Base-by-base conservation (phyloP, 2,888 invertebrate genomes). In the Morinoia aosen region DNA sequence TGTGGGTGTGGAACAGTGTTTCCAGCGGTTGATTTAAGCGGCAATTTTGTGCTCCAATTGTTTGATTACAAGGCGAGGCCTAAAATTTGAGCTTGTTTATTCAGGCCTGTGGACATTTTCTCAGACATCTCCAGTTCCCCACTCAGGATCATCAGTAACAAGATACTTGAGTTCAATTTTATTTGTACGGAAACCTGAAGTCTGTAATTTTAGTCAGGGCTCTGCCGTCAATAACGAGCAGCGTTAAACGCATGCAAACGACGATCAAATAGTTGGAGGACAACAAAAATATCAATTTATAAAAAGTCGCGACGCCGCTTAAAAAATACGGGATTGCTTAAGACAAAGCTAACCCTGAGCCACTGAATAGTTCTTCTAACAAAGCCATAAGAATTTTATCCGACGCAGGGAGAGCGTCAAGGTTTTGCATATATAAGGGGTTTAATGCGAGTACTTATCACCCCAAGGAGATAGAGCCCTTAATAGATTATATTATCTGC, bases 381-480 rank as follows among this genome's bases (percentile, higher is more conserved):
- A 76, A 76, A 76, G 76, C 76, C 76, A 76, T 76, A 76, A 76
- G 76, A 76, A 76, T 76, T 76, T 76, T 25, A 76, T 76, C 25
- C 10, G 76, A 76, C 76, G 76, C 76, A 33, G 76, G 76, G 76
- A 76, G 76, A 76, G 76, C 76, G 76, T 33, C 76, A 76, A 76
- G 76, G 76, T 33, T 76, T 76, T 76, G 76, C 76, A 76, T 76
- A 76, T 76, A 76, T 76, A 76, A 76, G 76, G 76, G 76, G 76
- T 33, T 76, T 76, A 76, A 76, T 33, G 76, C 76, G 25, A 2
- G 76, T 33, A 33, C 76, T 76, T 76, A 76, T 76, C 76, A 76
- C 19, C 76, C 33, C 76, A 76, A 76, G 76, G 76, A 76, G 76
- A 76, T 76, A 76, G 25, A 76, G 76, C 76, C 76, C 76, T 76